A percentile compares a stretch with the other conserved stretches of the same genome.
phyloP scores from a whole-genome alignment of 1,140 invertebrate species.

The Phortica variegata region DNA sequence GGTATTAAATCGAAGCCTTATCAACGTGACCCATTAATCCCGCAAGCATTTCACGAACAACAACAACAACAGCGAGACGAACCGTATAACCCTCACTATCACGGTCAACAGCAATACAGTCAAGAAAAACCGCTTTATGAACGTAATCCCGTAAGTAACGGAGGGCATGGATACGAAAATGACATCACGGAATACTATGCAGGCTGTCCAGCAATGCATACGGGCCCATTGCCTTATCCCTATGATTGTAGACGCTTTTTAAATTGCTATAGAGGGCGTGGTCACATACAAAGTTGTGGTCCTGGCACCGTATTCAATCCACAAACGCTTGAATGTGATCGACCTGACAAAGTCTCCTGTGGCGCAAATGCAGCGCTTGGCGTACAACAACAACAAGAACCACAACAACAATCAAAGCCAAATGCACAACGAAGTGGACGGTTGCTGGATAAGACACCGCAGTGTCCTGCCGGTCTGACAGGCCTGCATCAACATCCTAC shows the following conservation, averaged over 20 bases:
- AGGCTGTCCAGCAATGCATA: conserved; percentile 61
- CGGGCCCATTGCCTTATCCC: conserved; percentile 64
- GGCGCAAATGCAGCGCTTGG: conserved; percentile 40
- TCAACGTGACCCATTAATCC: conserved; percentile 22
- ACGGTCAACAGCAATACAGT: conserved; percentile 9
- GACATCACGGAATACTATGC: conserved; percentile 10
- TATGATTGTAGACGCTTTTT: conserved; percentile 69
- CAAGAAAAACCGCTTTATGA: conserved; percentile 38
- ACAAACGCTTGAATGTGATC: conserved; percentile 65
- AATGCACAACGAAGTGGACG: neutral
- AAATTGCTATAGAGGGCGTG: conserved; percentile 67
- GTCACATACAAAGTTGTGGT: conserved; percentile 64
- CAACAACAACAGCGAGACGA: conserved; percentile 5
- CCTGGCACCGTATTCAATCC: conserved; percentile 71
- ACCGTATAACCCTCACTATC: neutral
- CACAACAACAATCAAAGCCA: conserved; percentile 18
- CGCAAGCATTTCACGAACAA: conserved; percentile 6
- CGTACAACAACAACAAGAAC: conserved; percentile 22
- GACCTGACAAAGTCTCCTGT: conserved; percentile 65
- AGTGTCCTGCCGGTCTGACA: conserved; percentile 55
- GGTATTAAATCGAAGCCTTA: conserved; percentile 30
- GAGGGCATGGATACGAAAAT: conserved; percentile 1
- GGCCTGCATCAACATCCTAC: conserved; percentile 64
- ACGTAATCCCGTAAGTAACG: conserved; percentile 7
- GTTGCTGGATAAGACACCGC: conserved; percentile 6